Evolutionary conservation across 2,113 vertebrate species (phyloP), one percentile per base, ranked within the genome.

Genomic region (Microtus montanus): DNA sequence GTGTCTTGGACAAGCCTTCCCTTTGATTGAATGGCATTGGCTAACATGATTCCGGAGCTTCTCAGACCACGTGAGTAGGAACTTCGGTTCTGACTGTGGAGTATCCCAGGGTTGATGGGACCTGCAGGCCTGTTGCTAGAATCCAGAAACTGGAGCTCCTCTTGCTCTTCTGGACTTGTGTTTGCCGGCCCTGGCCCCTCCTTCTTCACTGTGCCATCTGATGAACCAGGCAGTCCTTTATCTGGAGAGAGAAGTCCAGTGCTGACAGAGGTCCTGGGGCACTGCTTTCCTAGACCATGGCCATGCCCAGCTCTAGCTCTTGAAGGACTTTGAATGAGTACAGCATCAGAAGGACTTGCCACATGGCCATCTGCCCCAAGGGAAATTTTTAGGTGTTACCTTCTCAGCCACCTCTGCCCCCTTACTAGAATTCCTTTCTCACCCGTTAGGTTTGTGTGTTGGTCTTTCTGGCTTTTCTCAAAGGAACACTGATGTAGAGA

Each of bases 11-110:
- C 26, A 79, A n/a, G 2, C 86, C 93, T 64, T 88, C 33, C 12
- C 19, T 70, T 70, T 58, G 71, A 84, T 92, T 87, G 58, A 82
- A 44, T 28, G 47, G 38, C 63, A 17, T 30, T 91, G 91, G 47
- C 47, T 28, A 6, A 66, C 17, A 44, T 47, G 28, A 73, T 26
- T 41, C 0, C 0, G 2, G 63, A 74, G 17, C 66, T 88, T 89
- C 68, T 87, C 22, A 89, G 61, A 68, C 20, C 3, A 11, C 0
- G 13, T 26, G 52, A 38, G 22, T 33, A 64, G 54, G 92, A 85
- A 63, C 41, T 41, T 15, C 44, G 0, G 28, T 20, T 41, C 24
- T 64, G 58, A 54, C 52, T 61, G n/a, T 61, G 93, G 38, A 8
- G 26, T 35, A 8, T 70, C 87, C 66, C 52, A 79, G 83, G n/a